Conservation (phyloP, 2,113 vertebrate genomes). For the Neolamprologus longior region DNA sequence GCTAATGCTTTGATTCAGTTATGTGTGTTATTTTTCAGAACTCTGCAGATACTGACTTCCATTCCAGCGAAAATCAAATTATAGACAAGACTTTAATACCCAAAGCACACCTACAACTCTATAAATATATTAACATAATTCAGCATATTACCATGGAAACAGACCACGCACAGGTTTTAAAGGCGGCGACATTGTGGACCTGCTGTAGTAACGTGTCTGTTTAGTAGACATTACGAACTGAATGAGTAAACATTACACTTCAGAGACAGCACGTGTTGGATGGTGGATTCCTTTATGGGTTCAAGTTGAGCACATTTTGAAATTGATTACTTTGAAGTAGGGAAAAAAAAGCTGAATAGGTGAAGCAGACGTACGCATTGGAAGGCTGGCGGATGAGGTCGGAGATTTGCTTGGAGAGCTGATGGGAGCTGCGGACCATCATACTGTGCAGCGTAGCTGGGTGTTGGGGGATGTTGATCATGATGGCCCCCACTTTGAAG, state of each 20-base stretch:
- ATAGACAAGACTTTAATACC: background rate
- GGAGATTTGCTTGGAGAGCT: conserved; percentile 98
- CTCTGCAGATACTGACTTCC: background rate
- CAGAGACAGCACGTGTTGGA: background rate
- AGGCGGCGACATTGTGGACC: background rate
- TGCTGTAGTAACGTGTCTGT: background rate
- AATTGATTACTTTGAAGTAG: background rate
- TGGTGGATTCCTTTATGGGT: background rate
- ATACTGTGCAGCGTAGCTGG: conserved; percentile 96
- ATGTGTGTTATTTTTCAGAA: background rate
- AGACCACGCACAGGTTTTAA: background rate
- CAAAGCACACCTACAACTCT: conserved; percentile 9
- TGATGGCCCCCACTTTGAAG: conserved; percentile 93
- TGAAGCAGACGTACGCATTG: conserved; percentile 66
- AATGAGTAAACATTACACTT: background rate
- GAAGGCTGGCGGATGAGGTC: conserved; percentile 98
- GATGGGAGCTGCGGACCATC: conserved; percentile 99
- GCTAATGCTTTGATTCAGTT: background rate
- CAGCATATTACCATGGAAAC: conserved; percentile 16
- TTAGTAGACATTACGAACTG: background rate
- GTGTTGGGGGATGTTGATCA: conserved; percentile 98
- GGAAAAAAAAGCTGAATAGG: rapidly evolving
- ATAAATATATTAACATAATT: conserved; percentile 43
- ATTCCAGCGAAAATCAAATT: background rate
- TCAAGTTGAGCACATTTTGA: background rate